Evolutionary conservation across 2,797 vertebrate species (phyloP), one percentile per base, ranked within the genome.

Genomic region (Eulemur coronatus): DNA sequence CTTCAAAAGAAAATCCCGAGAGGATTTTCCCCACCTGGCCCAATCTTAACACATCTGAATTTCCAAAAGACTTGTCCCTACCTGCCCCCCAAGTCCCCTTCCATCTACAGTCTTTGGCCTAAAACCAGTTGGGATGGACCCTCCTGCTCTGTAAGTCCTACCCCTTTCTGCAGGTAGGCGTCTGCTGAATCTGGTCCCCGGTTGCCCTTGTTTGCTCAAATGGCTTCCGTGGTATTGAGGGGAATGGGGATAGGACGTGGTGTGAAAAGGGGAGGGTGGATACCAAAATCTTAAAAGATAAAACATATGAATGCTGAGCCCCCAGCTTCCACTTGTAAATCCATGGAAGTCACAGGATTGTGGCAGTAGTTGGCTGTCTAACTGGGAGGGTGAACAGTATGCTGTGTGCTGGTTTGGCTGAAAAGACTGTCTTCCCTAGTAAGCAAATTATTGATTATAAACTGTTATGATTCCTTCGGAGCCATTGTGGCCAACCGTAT

Each of bases 401-500:
- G 17, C 78, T 76, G 52, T 70, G 26, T 75, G 87, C 84, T 95
- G 90, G 73, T 91, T 93, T 96, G 97, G 92, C 73, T 57, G 48
- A 88, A 90, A 94, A 94, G 75, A 94, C 57, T 97, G 95, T 96
- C 98, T 98, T 46, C 97, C 94, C 97, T 92, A 97, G 95, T 93
- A 98, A 97, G 95, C 97, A 97, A 97, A 98, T 98, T 97, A 98
- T 97, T 98, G 97, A 98, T 96, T 97, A 98, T 98, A 98, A 98
- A 98, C 87, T 94, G n/a, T 81, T 98, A 98, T 97, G 98, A 97
- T 97, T 98, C 92, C 94, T 98, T 98, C 91, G 70, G 96, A 98
- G 97, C 93, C 97, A 93, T 96, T 98, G 98, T 97, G 98, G 98
- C 97, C 98, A 98, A 96, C 96, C 65, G 78, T 96, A 96, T 97